A percentile compares a stretch with the other conserved stretches of the same genome.
Evolutionary conservation across 2,888 invertebrate species (phyloP).

Genomic region (Diploptera punctata): DNA sequence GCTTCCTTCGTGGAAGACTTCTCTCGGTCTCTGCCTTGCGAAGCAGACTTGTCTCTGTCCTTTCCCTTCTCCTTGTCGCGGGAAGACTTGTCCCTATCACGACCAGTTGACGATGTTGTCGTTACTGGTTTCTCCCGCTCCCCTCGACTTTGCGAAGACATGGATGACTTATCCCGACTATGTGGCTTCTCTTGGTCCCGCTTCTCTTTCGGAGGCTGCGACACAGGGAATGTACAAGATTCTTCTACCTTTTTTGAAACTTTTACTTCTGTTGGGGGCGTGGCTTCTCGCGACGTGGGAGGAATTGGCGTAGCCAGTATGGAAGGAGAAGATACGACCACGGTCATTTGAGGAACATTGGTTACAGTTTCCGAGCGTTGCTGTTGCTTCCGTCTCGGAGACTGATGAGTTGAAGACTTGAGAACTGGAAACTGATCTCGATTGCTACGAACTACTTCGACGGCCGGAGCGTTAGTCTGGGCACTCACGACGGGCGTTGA

Average conservation of each 20-base stretch:
- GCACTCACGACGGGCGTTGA: slow-evolving; percentile 38
- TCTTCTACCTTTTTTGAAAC: slow-evolving; percentile 14
- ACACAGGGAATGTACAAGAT: slow-evolving; percentile 2
- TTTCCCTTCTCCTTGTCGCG: slow-evolving; percentile 26
- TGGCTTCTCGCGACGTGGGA: neutral
- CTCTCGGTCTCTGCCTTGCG: slow-evolving; percentile 22
- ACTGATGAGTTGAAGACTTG: slow-evolving; percentile 19
- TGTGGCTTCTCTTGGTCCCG: slow-evolving; percentile 18
- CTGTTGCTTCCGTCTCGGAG: slow-evolving; percentile 22
- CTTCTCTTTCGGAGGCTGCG: slow-evolving; percentile 20
- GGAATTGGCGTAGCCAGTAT: neutral
- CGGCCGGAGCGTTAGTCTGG: slow-evolving; percentile 31
- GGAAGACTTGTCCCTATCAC: slow-evolving; percentile 33
- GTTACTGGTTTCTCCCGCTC: slow-evolving; percentile 20
- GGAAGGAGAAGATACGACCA: neutral
- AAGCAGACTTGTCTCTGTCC: slow-evolving; percentile 15
- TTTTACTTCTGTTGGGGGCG: neutral
- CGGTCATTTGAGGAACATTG: neutral
- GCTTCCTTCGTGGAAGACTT: slow-evolving; percentile 20
- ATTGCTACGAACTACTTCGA: slow-evolving; percentile 27
- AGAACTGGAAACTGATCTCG: slow-evolving; percentile 32
- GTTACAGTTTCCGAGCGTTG: neutral
- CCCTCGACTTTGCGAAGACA: slow-evolving; percentile 13
- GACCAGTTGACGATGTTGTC: neutral
- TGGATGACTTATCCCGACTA: slow-evolving; percentile 18